phyloP scores from a whole-genome alignment of 2,888 invertebrate species.

The Lottia gigantea region DNA sequence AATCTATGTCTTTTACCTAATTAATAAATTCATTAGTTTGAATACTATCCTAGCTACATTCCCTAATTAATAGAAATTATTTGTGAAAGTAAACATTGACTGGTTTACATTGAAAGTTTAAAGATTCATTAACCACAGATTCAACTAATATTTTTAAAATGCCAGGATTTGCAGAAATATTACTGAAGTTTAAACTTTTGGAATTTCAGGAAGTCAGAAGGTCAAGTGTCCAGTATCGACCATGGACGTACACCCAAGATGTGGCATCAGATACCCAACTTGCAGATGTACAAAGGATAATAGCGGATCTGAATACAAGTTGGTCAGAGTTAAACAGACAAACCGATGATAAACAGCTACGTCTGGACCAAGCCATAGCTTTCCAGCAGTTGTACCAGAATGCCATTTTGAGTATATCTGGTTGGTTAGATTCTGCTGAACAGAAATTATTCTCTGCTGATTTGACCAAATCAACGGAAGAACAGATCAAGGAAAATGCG shows the following conservation, averaged over 20 bases:
- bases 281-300: constrained; percentile 42
- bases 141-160: too few relatives aligned
- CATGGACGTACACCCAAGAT: constrained; percentile 2
- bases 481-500: constrained; percentile 60
- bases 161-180: too few relatives aligned
- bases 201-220: background rate
- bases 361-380: constrained; percentile 49
- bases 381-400: constrained; percentile 62
- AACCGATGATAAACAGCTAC: constrained; percentile 48
- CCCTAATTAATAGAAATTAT: too few relatives aligned
- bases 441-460: constrained; percentile 49
- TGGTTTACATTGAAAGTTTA: too few relatives aligned
- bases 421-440: constrained; percentile 61
- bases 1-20: too few relatives aligned
- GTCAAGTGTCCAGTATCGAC: background rate
- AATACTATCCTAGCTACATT: too few relatives aligned
- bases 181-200: too few relatives aligned
- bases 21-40: too few relatives aligned
- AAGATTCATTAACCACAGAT: too few relatives aligned
- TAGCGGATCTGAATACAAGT: constrained; percentile 46
- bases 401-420: constrained; percentile 53
- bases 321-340: constrained; percentile 54
- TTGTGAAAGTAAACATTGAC: too few relatives aligned
- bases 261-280: constrained; percentile 35
- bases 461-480: constrained; percentile 42